Percentiles rank a stretch among this genome's conserved stretches.
phyloP scores from a whole-genome alignment of 1,140 invertebrate genomes.

The Nymphalis io region DNA sequence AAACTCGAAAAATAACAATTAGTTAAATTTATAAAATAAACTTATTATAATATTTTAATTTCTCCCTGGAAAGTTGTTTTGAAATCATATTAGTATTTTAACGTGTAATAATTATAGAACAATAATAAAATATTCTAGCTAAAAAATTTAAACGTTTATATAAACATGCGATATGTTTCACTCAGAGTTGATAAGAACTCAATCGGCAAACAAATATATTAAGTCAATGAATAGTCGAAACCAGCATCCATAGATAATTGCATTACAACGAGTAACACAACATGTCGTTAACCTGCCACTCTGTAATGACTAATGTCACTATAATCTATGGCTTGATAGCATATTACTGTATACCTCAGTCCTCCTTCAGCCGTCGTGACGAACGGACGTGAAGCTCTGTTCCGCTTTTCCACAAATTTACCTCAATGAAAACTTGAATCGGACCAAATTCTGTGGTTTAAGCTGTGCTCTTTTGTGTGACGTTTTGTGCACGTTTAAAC shows the following conservation, averaged over 20 bases:
- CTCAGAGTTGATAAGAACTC: too few species aligned
- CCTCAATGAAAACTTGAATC: conserved; percentile 36
- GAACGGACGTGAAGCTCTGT: conserved; percentile 29
- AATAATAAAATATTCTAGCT: too few species aligned
- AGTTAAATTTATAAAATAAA: too few species aligned
- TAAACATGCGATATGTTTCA: too few species aligned
- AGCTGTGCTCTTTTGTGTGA: conserved; percentile 30
- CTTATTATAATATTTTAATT: too few species aligned
- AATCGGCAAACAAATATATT: background rate
- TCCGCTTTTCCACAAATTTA: conserved; percentile 10
- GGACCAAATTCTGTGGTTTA: conserved; percentile 15
- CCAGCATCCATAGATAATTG: conserved; percentile 1
- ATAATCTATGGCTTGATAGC: conserved; percentile 41
- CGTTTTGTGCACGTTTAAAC: conserved; percentile 25
- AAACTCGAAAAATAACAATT: too few species aligned
- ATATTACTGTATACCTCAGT: conserved; percentile 39
- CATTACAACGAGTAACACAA: background rate
- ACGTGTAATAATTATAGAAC: too few species aligned
- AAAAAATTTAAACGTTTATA: too few species aligned
- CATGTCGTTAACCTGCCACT: conserved; percentile 19
- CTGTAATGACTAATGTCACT: conserved; percentile 42
- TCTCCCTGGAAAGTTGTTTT: too few species aligned
- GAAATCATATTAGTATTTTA: too few species aligned
- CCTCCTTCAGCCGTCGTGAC: conserved; percentile 25
- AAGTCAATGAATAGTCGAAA: background rate